phyloP scores from a whole-genome alignment of 2,797 vertebrate species.

The Falco biarmicus region DNA sequence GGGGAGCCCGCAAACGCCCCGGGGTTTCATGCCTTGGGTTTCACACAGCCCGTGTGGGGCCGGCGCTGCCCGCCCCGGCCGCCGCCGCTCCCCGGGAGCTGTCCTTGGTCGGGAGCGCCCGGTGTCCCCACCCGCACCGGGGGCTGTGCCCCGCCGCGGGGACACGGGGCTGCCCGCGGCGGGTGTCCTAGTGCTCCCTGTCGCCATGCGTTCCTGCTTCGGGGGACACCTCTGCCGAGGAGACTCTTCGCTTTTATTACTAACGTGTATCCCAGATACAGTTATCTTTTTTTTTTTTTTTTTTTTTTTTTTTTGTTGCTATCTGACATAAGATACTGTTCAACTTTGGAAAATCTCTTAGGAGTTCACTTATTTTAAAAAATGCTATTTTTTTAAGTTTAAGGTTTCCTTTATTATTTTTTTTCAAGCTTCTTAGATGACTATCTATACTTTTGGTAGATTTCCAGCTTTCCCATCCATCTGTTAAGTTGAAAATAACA shows the following conservation, averaged over 20 bases:
- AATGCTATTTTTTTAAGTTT: not conserved
- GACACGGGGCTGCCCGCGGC: too few species aligned
- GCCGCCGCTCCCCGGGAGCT: not conserved
- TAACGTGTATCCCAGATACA: not conserved
- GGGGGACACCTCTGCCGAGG: not conserved
- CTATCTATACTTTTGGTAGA: slow-evolving; percentile 5
- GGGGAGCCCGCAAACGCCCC: not conserved
- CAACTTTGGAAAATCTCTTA: not conserved
- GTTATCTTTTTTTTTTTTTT: not conserved
- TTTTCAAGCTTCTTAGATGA: not conserved
- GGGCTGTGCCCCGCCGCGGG: too few species aligned
- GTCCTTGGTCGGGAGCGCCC: not conserved
- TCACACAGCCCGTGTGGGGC: too few species aligned
- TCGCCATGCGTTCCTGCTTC: not conserved
- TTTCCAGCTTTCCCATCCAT: slow-evolving; percentile 53
- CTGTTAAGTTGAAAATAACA: slow-evolving; percentile 56
- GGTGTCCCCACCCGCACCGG: too few species aligned
- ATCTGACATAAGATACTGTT: not conserved
- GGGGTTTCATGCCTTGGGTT: not conserved
- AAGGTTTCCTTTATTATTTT: not conserved
- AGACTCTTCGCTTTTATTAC: not conserved
- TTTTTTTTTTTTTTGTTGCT: not conserved
- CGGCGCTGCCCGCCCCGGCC: too few species aligned
- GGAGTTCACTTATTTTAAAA: not conserved
- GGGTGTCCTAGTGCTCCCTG: too few species aligned